phyloP scores from a whole-genome alignment of 2,113 vertebrate species.

The Oceanites oceanicus region DNA sequence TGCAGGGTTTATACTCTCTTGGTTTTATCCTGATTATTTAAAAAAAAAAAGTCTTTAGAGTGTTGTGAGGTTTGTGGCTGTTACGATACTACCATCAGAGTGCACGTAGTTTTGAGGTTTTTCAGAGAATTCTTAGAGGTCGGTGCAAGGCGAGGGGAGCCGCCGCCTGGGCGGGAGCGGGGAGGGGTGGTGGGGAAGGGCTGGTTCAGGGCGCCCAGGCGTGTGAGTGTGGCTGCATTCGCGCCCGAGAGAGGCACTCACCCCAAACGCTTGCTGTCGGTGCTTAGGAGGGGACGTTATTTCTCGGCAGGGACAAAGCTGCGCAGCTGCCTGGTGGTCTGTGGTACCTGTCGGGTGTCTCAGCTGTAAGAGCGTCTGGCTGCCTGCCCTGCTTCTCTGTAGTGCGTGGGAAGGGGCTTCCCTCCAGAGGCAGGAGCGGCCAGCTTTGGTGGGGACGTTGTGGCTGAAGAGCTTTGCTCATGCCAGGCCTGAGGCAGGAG shows the following conservation, averaged over 20 bases:
- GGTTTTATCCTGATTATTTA: neutral
- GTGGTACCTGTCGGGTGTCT: neutral
- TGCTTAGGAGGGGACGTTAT: neutral
- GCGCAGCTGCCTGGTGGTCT: neutral
- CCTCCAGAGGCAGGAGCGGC: neutral
- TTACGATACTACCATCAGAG: rapidly evolving
- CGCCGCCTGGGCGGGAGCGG: rapidly evolving
- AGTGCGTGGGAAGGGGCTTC: neutral
- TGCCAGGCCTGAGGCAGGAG: neutral
- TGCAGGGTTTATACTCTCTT: neutral
- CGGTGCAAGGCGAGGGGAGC: neutral
- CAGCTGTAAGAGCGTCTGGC: neutral
- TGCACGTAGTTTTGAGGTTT: neutral
- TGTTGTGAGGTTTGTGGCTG: too few relatives aligned
- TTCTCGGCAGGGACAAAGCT: neutral
- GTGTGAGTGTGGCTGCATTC: neutral
- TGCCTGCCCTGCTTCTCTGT: neutral
- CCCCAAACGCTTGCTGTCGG: rapidly evolving
- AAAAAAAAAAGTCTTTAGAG: neutral
- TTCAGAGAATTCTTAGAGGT: neutral
- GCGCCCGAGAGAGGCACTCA: rapidly evolving
- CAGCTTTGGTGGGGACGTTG: neutral
- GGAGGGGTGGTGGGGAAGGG: neutral
- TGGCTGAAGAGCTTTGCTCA: neutral
- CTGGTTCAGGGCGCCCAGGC: neutral